Percentiles rank a stretch among this genome's conserved stretches.
These are phyloP conservation scores for Amazona finschi DNA, from an alignment of 2,797 vertebrate genomes.

Conservation along the genomic window DNA sequence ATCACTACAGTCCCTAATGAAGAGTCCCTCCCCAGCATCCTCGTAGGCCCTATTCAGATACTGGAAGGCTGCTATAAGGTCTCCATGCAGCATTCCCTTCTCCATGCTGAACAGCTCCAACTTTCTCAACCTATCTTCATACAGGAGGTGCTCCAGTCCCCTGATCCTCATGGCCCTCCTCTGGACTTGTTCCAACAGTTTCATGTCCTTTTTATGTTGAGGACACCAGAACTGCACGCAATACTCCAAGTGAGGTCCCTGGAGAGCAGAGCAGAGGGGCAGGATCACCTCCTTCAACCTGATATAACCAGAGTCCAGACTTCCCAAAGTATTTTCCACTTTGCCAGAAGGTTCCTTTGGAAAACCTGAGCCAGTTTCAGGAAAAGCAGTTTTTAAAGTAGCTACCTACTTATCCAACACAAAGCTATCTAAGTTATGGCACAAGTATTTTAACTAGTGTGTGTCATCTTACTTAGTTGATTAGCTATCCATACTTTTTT, in stretches of 20 bases:
- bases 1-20: too few relatives aligned
- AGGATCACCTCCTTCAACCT: not conserved
- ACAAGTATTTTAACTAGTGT: not conserved
- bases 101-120: too few relatives aligned
- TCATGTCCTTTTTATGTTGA: not conserved
- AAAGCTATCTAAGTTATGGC: fast-evolving
- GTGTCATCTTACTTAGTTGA: not conserved
- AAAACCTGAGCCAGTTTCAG: not conserved
- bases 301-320: not conserved
- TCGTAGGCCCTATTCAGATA: too few relatives aligned
- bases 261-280: not conserved
- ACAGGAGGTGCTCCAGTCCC: too few relatives aligned
- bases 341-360: not conserved
- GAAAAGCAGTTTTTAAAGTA: not conserved
- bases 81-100: too few relatives aligned
- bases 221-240: not conserved
- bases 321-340: not conserved
- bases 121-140: too few relatives aligned
- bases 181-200: not conserved
- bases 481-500: not conserved
- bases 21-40: too few relatives aligned
- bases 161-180: too few relatives aligned
- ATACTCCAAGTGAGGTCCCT: not conserved
- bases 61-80: too few relatives aligned
- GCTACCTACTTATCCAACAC: not conserved